Evolutionary conservation across 2,113 vertebrate genomes (phyloP).

Genomic region (Pygathrix nemaeus): DNA sequence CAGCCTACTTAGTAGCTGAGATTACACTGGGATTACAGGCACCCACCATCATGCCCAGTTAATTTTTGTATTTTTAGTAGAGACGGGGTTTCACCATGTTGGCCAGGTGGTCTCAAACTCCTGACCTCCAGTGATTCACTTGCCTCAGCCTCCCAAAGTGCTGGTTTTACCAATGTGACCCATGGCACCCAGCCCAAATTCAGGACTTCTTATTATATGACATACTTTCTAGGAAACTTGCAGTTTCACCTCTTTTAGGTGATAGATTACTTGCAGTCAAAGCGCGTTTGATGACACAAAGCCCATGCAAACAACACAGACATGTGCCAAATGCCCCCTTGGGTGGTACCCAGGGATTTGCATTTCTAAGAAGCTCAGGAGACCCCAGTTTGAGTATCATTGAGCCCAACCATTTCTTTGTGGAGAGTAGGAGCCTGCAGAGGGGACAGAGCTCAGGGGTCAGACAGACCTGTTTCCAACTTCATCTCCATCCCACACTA

Average conservation of each 20-base stretch:
- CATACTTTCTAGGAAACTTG: background rate
- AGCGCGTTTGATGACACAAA: background rate
- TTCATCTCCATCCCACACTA: background rate
- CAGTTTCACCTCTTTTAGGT: background rate
- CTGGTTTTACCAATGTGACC: too few species aligned
- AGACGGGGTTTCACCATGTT: too few species aligned
- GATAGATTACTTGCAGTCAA: background rate
- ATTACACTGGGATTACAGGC: too few species aligned
- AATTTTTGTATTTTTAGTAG: too few species aligned
- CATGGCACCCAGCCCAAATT: too few species aligned
- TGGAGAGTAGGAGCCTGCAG: background rate
- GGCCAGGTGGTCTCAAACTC: too few species aligned
- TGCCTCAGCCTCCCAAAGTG: too few species aligned
- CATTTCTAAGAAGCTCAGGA: background rate
- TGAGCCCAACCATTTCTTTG: background rate
- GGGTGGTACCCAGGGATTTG: background rate
- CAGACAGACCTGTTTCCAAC: background rate
- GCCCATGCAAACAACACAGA: background rate
- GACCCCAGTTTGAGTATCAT: background rate
- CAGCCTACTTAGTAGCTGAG: too few species aligned
- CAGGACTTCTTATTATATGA: background rate
- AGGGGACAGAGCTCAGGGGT: background rate
- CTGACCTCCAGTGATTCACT: too few species aligned
- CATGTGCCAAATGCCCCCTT: background rate
- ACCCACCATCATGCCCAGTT: too few species aligned